Evolutionary conservation across 92 coral and sea anemone species (phyloP).

Genomic region (Virgularia gustaviana): DNA sequence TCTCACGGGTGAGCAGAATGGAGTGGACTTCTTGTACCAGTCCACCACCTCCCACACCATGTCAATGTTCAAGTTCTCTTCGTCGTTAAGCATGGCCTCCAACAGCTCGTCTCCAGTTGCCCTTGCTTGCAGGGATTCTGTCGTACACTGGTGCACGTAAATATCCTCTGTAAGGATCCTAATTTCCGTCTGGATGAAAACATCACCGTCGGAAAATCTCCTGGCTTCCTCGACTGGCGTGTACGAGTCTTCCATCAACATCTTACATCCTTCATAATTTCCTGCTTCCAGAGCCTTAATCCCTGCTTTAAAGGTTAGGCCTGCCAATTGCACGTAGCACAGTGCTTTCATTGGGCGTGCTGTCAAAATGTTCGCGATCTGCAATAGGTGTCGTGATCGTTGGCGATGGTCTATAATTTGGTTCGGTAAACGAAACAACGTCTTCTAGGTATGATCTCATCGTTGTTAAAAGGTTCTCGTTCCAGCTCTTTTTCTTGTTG

Average conservation of each 20-base stretch:
- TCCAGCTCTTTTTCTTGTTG: constrained; percentile 62
- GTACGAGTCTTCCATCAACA: constrained; percentile 81
- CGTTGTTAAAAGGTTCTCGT: constrained; percentile 44
- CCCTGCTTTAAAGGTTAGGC: constrained; percentile 67
- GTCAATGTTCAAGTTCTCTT: constrained; percentile 68
- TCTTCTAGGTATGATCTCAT: constrained; percentile 64
- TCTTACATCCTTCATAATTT: constrained; percentile 64
- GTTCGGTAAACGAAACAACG: constrained; percentile 43
- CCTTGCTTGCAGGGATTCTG: constrained; percentile 79
- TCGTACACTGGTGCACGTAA: constrained; percentile 60
- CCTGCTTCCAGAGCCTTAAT: constrained; percentile 56
- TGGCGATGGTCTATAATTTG: too few relatives aligned
- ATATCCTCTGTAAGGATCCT: constrained; percentile 60
- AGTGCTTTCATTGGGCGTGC: neutral
- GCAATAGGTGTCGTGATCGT: neutral
- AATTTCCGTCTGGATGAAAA: constrained; percentile 33
- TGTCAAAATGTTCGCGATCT: neutral
- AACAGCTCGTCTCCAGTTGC: constrained; percentile 60
- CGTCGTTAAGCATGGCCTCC: constrained; percentile 47
- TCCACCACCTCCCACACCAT: constrained; percentile 82
- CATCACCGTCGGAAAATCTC: constrained; percentile 37
- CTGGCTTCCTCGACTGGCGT: constrained; percentile 80
- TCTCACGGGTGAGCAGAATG: constrained; percentile 70
- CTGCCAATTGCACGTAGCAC: constrained; percentile 43
- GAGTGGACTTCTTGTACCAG: constrained; percentile 87